phyloP scores from a whole-genome alignment of 2,797 vertebrate genomes.

The Sebastes goodei region DNA sequence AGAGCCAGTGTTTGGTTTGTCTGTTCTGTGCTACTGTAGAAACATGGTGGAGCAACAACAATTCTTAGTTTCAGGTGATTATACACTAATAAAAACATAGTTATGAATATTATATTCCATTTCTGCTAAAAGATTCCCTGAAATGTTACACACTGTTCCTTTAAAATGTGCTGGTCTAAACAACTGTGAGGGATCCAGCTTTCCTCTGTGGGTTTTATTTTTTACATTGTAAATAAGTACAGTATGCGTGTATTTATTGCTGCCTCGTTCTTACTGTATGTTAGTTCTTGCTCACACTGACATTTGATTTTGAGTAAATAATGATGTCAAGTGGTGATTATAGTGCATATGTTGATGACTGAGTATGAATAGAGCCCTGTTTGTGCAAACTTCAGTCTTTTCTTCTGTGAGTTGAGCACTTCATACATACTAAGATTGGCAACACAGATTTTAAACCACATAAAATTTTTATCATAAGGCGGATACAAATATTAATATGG shows the following conservation, averaged over 20 bases:
- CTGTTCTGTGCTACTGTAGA: no score
- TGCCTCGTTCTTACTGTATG: not conserved
- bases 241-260: not conserved
- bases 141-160: no score
- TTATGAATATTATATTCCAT: no score
- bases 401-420: not conserved
- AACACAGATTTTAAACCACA: not conserved
- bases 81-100: no score
- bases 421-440: not conserved
- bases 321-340: not conserved
- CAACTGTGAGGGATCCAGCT: not conserved
- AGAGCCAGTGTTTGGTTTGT: no score
- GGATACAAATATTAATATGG: not conserved
- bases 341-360: not conserved
- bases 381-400: not conserved
- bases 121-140: no score
- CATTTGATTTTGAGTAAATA: not conserved
- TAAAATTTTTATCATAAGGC: not conserved
- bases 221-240: not conserved
- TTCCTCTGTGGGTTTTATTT: not conserved
- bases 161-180: not conserved
- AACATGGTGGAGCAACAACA: no score
- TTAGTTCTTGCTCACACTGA: not conserved
- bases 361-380: not conserved
- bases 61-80: no score